phyloP scores from a whole-genome alignment of 2,797 vertebrate species.

The Aphelocoma californica region DNA sequence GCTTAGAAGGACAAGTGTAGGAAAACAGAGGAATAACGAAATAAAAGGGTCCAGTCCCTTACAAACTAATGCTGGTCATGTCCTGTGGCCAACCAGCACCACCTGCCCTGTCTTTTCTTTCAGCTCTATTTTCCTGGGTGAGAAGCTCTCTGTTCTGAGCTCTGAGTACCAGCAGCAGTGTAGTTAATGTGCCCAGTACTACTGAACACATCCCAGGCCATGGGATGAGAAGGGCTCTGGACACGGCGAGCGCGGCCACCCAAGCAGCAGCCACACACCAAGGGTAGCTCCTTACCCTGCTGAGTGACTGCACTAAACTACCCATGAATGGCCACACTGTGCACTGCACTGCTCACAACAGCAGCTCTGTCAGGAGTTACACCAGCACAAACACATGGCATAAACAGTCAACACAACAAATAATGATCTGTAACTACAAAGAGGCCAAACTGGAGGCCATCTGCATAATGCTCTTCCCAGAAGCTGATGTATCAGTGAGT shows the following conservation, averaged over 20 bases:
- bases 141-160: background rate
- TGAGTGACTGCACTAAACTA: accelerated
- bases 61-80: background rate
- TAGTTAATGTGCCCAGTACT: accelerated
- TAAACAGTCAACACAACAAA: background rate
- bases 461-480: background rate
- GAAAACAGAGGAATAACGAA: background rate
- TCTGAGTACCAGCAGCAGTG: background rate
- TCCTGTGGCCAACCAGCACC: background rate
- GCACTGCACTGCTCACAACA: background rate
- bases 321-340: background rate
- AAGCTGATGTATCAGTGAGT: background rate
- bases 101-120: background rate
- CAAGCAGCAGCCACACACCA: background rate
- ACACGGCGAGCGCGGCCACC: accelerated
- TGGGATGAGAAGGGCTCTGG: background rate
- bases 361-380: background rate
- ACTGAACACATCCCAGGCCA: accelerated
- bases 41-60: background rate
- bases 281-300: background rate
- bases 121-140: background rate
- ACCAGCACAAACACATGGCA: slow-evolving; percentile 4
- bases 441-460: background rate
- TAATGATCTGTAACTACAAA: slow-evolving; percentile 8
- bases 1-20: background rate